Evolutionary conservation across 2,888 invertebrate genomes (phyloP), one percentile per base, ranked within the genome.

Genomic region (Mesorhabditis spiculigera): DNA sequence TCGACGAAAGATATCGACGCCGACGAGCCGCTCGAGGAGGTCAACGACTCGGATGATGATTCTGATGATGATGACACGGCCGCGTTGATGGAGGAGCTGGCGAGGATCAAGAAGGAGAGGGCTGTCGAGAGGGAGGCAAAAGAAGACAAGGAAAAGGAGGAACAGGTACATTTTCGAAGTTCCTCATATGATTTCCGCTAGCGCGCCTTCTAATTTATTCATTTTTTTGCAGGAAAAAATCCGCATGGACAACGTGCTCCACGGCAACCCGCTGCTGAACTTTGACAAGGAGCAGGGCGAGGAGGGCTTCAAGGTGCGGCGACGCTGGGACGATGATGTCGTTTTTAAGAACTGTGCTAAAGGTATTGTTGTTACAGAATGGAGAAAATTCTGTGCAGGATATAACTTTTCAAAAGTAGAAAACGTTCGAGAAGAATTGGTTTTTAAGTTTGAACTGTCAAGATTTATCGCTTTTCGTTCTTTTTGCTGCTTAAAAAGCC

Each of bases 291-390:
- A 58, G 8, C 61, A 67, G 6, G 43, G 73, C 16, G 72, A 70
- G 6, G 75, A 70, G 62, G 90, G 77, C 45, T 86, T 86, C 72
- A 82, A 81, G 42, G 86, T 86, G 64, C 86, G 86, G 71, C 73
- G 86, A 45, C 79, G 86, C 63, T 99, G 98, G 98, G 97, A 99
- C 87, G 98, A 99, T 86, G 98, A 99, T 89, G 98, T 99, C 0
- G 97, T 99, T 0, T 99, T 99, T 87, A 99, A 99, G 87, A 99
- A 99, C 87, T 99, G 98, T 89, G 95, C 97, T 0, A 91, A 95
- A 70, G 93, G 94, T 0, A 63, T 13, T 50, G n/a, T n/a, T n/a
- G n/a, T n/a, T n/a, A n/a, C n/a, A n/a, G n/a, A n/a, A n/a, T n/a
- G n/a, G n/a, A n/a, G n/a, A n/a, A n/a, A n/a, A n/a, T n/a, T n/a